Base-by-base conservation (phyloP, 2,888 invertebrate species). In the Geophilus truncorum region DNA sequence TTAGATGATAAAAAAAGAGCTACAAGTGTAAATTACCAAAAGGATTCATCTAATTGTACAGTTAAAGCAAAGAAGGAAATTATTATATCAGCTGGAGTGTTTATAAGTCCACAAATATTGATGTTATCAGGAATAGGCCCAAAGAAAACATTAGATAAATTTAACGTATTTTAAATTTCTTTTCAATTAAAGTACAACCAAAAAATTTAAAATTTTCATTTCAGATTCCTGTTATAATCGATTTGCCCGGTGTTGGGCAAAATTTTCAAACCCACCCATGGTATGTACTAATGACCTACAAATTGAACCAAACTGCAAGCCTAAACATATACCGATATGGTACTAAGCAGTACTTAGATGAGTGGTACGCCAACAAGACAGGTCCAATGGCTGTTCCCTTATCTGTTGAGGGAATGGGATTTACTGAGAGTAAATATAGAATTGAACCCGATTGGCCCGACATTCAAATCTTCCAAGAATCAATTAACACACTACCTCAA, bases 71-170 rank as follows among this genome's bases (percentile, higher is more conserved):
- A 5, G 45, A 78, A 45, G 25, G 78, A 78, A 78, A 23, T 78
- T 18, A 78, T 78, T 1, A 7, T 77, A 18, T 77, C 77, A 7
- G 77, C 15, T 10, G 77, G 77, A 32, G 77, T n/a, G 1, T 34
- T 78, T 45, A 40, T 21, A 23, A 78, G 45, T 40, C 78, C 78
- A 0, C 36, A 78, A 9, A 1, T 45, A 10, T 21, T 78, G 12
- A 23, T 78, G 45, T 18, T 78, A 12, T 78, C 78, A 5, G 78
- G 78, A 45, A 78, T 78, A 21, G 78, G 78, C 0, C 78, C 78
- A 0, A 78, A 78, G 36, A 28, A 18, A 36, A 28, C 21, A 7
- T 21, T 78, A 23, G 21, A 78, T 1, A 78, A 45, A 21, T 40
- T 36, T 15, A 3, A 18, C 4, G 78, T 78, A 40, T 25, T 12